phyloP scores from a whole-genome alignment of 2,888 invertebrate species.

The Monochamus alternatus region DNA sequence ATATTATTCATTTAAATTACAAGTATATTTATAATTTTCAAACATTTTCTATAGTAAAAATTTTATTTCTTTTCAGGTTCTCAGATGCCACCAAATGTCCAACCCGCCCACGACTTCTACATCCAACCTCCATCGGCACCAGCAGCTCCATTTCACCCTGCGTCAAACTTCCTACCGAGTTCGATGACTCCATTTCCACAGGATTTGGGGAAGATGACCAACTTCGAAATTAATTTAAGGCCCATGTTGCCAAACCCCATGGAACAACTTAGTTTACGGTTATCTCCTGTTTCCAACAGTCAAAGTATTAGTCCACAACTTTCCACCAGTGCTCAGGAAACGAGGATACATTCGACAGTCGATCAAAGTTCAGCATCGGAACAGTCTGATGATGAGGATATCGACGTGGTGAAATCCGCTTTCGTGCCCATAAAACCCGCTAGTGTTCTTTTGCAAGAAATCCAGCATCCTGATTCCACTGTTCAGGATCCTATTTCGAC shows the following conservation, averaged over 20 bases:
- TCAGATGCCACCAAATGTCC: conserved; percentile 38
- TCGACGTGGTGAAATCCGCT: conserved; percentile 84
- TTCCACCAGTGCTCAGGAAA: conserved; percentile 70
- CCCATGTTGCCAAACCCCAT: conserved; percentile 63
- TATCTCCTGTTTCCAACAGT: conserved; percentile 75
- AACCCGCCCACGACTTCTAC: conserved; percentile 55
- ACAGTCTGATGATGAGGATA: conserved; percentile 79
- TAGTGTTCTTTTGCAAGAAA: conserved; percentile 73
- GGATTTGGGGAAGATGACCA: conserved; percentile 59
- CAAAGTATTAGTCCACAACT: conserved; percentile 73
- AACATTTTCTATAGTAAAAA: not conserved
- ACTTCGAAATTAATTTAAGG: conserved; percentile 61
- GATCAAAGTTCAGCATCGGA: conserved; percentile 76
- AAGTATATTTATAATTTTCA: too few relatives aligned
- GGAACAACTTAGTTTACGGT: conserved; percentile 66
- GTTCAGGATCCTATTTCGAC: conserved; percentile 70
- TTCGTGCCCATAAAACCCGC: conserved; percentile 80
- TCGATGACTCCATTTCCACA: conserved; percentile 49
- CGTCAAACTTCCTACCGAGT: conserved; percentile 55
- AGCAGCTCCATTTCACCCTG: conserved; percentile 60
- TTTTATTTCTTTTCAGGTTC: conserved; percentile 51
- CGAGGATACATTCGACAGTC: conserved; percentile 77
- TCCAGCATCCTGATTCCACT: conserved; percentile 76
- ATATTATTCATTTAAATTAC: too few relatives aligned
- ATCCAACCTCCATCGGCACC: conserved; percentile 69